phyloP scores from a whole-genome alignment of 2,888 invertebrate genomes.

The Drosophila aldrichi region DNA sequence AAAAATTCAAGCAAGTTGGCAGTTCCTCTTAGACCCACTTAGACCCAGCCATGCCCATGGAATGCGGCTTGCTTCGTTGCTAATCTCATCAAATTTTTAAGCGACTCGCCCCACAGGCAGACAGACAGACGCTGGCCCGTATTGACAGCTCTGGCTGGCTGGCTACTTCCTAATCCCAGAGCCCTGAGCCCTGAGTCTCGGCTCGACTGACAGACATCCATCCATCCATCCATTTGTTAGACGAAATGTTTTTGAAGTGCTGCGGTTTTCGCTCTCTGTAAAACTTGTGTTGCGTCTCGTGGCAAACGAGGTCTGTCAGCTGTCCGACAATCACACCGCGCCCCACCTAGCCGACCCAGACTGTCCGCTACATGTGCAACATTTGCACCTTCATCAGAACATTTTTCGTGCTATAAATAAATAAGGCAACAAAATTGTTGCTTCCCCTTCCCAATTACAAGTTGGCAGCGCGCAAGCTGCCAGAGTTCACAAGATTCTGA shows the following conservation, averaged over 20 bases:
- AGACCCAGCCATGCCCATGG: not conserved
- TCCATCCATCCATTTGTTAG: conserved; percentile 75
- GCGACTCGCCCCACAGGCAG: conserved; percentile 32
- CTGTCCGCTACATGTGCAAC: conserved; percentile 32
- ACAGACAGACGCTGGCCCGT: not conserved
- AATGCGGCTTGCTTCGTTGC: conserved; percentile 1
- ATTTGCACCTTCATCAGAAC: conserved; percentile 40
- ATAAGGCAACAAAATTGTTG: conserved; percentile 32
- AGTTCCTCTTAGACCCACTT: not conserved
- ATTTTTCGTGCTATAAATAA: conserved; percentile 55
- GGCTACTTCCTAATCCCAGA: not conserved
- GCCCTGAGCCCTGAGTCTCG: not conserved
- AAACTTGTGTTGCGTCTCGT: conserved; percentile 43
- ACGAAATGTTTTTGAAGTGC: conserved; percentile 61
- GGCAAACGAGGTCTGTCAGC: conserved; percentile 58
- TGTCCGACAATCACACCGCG: conserved; percentile 50
- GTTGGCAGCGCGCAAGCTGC: conserved; percentile 1
- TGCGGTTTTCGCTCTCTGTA: conserved; percentile 34
- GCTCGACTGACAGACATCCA: conserved; percentile 57
- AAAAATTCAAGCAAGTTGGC: not conserved
- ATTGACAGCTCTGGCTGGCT: conserved; percentile 8
- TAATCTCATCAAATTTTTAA: conserved; percentile 12
- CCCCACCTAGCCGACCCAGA: not conserved
- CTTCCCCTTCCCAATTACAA: conserved; percentile 38
- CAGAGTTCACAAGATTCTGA: conserved; percentile 41